Evolutionary conservation across 2,888 invertebrate species (phyloP), one percentile per base, ranked within the genome.

Genomic region (Drosophila koepferae): DNA sequence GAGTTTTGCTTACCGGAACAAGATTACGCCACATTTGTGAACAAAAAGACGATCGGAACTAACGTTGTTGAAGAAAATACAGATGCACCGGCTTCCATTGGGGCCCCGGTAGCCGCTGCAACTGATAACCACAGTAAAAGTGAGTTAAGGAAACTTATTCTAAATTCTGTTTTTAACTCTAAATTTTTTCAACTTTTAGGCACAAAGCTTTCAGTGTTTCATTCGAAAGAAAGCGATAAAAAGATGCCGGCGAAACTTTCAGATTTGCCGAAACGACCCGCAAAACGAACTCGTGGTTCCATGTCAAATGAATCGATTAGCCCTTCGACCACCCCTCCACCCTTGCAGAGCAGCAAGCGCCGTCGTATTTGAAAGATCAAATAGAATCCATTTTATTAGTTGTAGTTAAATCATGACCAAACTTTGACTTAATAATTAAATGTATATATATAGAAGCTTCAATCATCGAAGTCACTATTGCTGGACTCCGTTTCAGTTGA

Each of bases 1-100:
- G 95, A 95, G 68, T 95, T 95, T 81, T 91, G 92, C 49, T 90
- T 95, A 51, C 95, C 95, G 0, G 94, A 94, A 65, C 91, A 93
- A 0, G 95, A 95, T 68, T 95, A 94, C 80, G 92, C 91, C 8
- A 70, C 80, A 16, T 67, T 93, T 10, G 83, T 93, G 44, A 91
- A 81, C 44, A 89, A 89, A 62, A 86, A 86, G 41, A 54, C 74
- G 1, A 43, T 53, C 44, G 83, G 86, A 3, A 86, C 89, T 46
- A 85, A 77, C 36, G 90, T 82, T 58, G 85, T 82, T 0, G 74
- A 75, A 16, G 70, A 73, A 48, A 46, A 9, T 14, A 53, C 56
- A 4, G 85, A 90, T 56, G 53, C 69, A 18, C 51, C 63, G 56
- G 20, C 28, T 18, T n/a, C 80, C 53, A 68, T 54, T 14, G 63